Conservation (phyloP, 2,888 invertebrate species). For the Xanthostigma xanthostigma region DNA sequence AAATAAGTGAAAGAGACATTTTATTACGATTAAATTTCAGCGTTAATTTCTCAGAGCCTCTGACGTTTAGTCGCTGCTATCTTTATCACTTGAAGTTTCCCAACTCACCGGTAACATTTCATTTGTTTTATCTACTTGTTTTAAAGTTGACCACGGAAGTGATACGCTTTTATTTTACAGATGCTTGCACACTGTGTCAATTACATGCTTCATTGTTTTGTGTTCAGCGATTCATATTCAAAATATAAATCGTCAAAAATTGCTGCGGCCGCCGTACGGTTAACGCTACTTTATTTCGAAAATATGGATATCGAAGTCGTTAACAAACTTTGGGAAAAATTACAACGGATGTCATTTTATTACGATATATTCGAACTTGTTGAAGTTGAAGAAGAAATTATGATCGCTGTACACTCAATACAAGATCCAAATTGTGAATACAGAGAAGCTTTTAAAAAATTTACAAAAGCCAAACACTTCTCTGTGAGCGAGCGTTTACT, state of each 20-base stretch:
- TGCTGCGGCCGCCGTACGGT: conserved; percentile 9
- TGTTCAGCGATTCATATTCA: conserved; percentile 4
- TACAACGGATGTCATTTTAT: conserved; percentile 1
- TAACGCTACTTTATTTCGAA: neutral
- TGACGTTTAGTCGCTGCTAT: too few relatives aligned
- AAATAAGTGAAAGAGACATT: too few relatives aligned
- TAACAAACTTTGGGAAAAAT: neutral
- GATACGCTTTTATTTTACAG: conserved; percentile 2
- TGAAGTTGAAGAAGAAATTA: conserved; percentile 4
- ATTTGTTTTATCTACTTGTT: too few relatives aligned
- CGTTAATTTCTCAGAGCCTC: too few relatives aligned
- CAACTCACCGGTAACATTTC: too few relatives aligned
- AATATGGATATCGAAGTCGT: neutral
- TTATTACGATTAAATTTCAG: too few relatives aligned
- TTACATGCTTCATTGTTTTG: conserved; percentile 9
- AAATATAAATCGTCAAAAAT: conserved; percentile 5
- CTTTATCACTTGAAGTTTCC: too few relatives aligned
- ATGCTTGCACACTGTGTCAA: conserved; percentile 1
- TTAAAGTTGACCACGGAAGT: neutral
- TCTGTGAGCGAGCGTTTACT: conserved; percentile 6
- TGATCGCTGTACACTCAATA: conserved; percentile 7
- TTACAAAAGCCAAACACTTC: conserved; percentile 2
- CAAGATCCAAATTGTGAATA: conserved; percentile 7
- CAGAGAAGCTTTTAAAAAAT: conserved; percentile 8
- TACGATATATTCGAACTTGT: conserved; percentile 2